Base-by-base conservation (phyloP, 2,888 invertebrate genomes). In the Halictus quadricinctus region DNA sequence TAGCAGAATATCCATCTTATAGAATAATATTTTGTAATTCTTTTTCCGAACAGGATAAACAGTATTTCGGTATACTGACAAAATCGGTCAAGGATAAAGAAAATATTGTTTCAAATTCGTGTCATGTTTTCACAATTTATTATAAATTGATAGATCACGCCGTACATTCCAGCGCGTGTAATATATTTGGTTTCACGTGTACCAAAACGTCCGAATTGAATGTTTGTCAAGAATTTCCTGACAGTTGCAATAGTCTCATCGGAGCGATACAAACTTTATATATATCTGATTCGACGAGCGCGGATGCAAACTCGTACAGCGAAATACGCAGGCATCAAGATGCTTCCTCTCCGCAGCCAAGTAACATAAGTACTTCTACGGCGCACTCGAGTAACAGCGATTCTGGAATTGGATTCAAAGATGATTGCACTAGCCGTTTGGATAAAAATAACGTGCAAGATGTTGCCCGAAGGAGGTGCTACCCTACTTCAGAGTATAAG, bases 91-190 rank as follows among this genome's bases (percentile, higher is more conserved):
- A 91, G 79, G 93, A 94, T 78, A 93, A 94, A 21, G 96, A 93
- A 92, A 91, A 96, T 15, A 96, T 96, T 87, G 96, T 96, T 29
- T 98, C 98, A 0, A 98, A 98, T 93, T 98, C 99, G 78, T 99
- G 99, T 93, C 99, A 99, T 94, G 98, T 99, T 0, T 99, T 99
- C 94, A 98, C 98, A 84, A 97, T 98, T 13, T 98, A 99, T 93
- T 97, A 98, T 0, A 97, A 98, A 94, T 95, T 98, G 90, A 96
- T 97, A 6, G 97, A 97, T 83, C 99, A 99, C 93, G 96, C 96
- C 48, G 96, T 96, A 70, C 99, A 99, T 94, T 95, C 96, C 3
- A 95, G 96, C n/a, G 97, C 97, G 92, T 98, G 98, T 0, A 96
- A 96, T 88, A 96, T 96, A 88, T 99, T 99, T 95, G 97, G 97